Base-by-base conservation (phyloP, 2,113 vertebrate species). In the Muscicapa adusta region DNA sequence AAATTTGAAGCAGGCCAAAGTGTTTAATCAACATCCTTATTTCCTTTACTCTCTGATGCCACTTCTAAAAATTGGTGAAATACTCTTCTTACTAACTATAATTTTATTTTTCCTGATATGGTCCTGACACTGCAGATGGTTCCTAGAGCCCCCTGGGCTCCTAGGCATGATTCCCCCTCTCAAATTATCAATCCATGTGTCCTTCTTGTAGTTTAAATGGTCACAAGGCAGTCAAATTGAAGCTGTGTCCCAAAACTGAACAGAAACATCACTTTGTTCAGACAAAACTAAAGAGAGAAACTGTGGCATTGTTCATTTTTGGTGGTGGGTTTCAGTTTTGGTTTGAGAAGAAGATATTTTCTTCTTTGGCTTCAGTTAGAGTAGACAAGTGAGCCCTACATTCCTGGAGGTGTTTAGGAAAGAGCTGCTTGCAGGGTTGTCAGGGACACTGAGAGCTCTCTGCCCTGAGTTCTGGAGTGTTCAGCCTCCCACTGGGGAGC, bases 381-480 rank as follows among this genome's bases (percentile, higher is more conserved):
- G 29, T 38, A 20, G 15, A 28, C 14, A 71, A 36, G 7, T 4
- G 13, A 86, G 70, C 43, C 16, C n/a, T 34, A 1, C 2, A 0
- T 26, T 65, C 33, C 16, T 58, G 58, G 33, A 36, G 31, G 38
- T 42, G 1, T 0, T 65, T 43, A 43, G 36, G 50, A 36, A 68
- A 53, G n/a, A 67, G 65, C 24, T 50, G 50, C 58, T 88, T 13
- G 33, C 26, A 31, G 18, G 18, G 45, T 70, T 72, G 17, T 1
- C 3, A 0, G 6, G 43, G 79, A 28, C 3, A 3, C 60, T 31
- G 60, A 16, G 91, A 58, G 6, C 6, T 73, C 43, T 45, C 31
- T 90, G 79, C 28, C 40, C 43, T 1, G 1, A 66, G 22, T 12
- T 36, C 29, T 1, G 2, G 48, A 85, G 47, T 0, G 0, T 14